Evolutionary conservation across 2,113 vertebrate genomes (phyloP).

Genomic region (Anguilla japonica): DNA sequence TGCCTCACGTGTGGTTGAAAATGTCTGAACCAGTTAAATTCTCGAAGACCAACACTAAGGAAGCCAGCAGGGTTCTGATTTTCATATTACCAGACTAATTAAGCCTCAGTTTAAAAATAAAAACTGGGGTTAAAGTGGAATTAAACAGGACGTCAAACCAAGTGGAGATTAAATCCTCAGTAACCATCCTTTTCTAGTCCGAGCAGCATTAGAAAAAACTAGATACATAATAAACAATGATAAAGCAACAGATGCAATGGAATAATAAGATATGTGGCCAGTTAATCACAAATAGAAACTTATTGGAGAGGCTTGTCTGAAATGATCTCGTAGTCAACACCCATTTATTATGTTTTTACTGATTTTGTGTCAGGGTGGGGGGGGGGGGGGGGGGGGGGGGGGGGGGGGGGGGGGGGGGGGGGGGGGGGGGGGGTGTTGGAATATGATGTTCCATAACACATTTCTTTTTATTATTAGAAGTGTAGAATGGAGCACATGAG

Average conservation of each 20-base stretch:
- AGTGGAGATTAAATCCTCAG: conserved; percentile 34
- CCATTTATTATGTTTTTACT: too few species aligned
- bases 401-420: too few species aligned
- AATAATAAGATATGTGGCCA: conserved; percentile 32
- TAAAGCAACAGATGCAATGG: conserved; percentile 50
- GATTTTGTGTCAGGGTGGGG: too few species aligned
- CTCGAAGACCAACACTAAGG: conserved; percentile 16
- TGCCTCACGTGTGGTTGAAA: not conserved
- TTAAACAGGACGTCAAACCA: conserved; percentile 33
- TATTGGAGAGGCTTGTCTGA: too few species aligned
- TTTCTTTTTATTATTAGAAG: too few species aligned
- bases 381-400: too few species aligned
- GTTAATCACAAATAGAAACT: too few species aligned
- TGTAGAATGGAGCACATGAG: too few species aligned
- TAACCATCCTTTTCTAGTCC: conserved; percentile 19
- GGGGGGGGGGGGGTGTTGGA: too few species aligned
- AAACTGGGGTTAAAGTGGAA: too few species aligned
- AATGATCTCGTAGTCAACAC: too few species aligned
- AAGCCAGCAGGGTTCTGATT: conserved; percentile 6
- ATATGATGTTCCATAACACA: too few species aligned
- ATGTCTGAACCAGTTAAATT: conserved; percentile 2
- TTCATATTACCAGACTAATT: conserved; percentile 19
- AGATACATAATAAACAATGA: not conserved
- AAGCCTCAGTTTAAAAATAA: conserved; percentile 26
- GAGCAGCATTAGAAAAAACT: conserved; percentile 27